Conservation (phyloP, 92 coral and sea anemone species). For the Isaurus tuberculatus region DNA sequence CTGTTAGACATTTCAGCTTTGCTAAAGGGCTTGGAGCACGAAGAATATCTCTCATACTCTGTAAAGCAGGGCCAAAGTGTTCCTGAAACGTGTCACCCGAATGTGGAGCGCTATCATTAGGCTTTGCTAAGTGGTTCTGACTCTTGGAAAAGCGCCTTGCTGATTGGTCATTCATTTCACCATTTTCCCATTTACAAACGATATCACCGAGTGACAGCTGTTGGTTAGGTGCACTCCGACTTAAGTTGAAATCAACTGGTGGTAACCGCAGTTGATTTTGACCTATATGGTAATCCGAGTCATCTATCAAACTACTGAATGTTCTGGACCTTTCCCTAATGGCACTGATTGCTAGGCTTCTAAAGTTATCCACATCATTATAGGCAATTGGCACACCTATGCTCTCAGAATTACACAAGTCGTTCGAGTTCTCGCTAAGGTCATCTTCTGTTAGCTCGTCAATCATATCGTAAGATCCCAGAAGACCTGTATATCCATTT, state of each 20-base stretch:
- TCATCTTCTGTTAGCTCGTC: conserved; percentile 65
- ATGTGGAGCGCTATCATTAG: conserved; percentile 24
- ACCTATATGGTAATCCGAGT: neutral
- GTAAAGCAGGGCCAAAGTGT: conserved; percentile 93
- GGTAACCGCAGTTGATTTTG: conserved; percentile 1
- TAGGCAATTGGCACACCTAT: neutral
- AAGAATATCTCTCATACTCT: conserved; percentile 82
- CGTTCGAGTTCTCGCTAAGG: conserved; percentile 27
- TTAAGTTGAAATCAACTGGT: conserved; percentile 32
- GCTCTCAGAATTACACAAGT: neutral
- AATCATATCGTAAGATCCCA: conserved; percentile 78
- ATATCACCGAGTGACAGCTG: conserved; percentile 58
- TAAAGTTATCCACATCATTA: conserved; percentile 60
- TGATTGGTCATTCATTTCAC: conserved; percentile 15
- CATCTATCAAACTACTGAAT: conserved; percentile 47
- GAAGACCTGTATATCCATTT: conserved; percentile 48
- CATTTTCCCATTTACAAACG: conserved; percentile 64
- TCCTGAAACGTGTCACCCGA: conserved; percentile 85
- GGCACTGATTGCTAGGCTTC: conserved; percentile 73
- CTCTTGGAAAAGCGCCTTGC: conserved; percentile 69
- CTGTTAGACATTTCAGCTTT: conserved; percentile 88
- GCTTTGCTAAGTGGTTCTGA: conserved; percentile 50
- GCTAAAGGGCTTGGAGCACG: conserved; percentile 77
- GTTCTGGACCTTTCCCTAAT: conserved; percentile 80
- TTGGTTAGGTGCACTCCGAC: conserved; percentile 76